Evolutionary conservation across 1,140 invertebrate genomes (phyloP), one percentile per base, ranked within the genome.

Genomic region (Zaprionus ghesquierei): DNA sequence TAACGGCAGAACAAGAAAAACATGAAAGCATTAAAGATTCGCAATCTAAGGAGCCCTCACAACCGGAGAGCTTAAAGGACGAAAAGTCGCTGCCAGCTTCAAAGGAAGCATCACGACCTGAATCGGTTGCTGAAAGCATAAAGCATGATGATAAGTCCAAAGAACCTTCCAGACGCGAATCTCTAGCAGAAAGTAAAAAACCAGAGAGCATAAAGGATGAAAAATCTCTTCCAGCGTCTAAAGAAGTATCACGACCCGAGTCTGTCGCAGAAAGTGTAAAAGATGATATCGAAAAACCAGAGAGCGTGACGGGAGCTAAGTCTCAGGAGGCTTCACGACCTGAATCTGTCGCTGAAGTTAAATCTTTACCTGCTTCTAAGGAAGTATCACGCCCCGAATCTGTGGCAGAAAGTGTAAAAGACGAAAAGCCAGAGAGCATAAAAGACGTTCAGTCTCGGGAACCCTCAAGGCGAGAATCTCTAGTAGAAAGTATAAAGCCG

Each of bases 251-350:
- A 0, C 61, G 69, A 62, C 56, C 25, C 0, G 63, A 23, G 15
- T 90, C 84, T 3, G 80, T 62, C 0, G 76, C 49, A 23, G 69
- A 59, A 23, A 63, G 54, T 53, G 8, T 54, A 18, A 69, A 82
- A 51, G 76, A 62, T 5, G 60, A 73, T 0, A 3, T 49, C 0
- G 56, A 75, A 15, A 66, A 51, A 15, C 9, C 53, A 6, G 69
- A 74, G 8, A 76, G 51, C 31, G 41, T 25, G 1, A 59, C 41
- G 20, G 63, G 56, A 4, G 61, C 18, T 5, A 51, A 38, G 29
- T 69, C 77, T 1, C 55, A 63, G n/a, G 73, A 76, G 9, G 20
- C 20, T 13, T 82, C 85, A 3, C 41, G 77, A 12, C 71, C 46
- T 2, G 77, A 56, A 49, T 82, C 85, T 8, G 62, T 66, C 1